Evolutionary conservation across 2,797 vertebrate genomes (phyloP).

Genomic region (Anableps anableps): DNA sequence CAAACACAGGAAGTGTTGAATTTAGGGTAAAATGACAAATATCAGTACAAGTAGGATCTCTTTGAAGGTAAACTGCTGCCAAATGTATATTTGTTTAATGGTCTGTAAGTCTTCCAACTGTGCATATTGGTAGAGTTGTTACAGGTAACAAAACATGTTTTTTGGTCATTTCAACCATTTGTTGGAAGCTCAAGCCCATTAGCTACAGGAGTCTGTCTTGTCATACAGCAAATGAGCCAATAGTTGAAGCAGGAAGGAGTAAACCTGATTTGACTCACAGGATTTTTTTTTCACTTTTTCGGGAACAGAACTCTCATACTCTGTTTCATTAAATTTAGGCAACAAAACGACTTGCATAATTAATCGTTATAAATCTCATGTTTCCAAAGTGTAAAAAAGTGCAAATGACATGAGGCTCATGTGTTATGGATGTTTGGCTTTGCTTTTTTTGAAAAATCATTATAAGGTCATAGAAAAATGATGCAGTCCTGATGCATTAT

Average conservation of each 20-base stretch:
- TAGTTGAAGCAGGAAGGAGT: neutral
- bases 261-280: neutral
- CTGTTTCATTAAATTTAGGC: neutral
- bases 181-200: neutral
- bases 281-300: neutral
- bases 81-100: neutral
- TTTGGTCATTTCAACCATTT: neutral
- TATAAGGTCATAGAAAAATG: neutral
- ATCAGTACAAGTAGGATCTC: neutral
- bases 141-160: neutral
- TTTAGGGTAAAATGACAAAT: neutral
- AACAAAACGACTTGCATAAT: neutral
- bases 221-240: neutral
- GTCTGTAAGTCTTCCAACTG: neutral
- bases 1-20: neutral
- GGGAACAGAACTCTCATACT: neutral
- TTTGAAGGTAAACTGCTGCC: neutral
- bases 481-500: neutral
- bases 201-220: neutral
- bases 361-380: neutral
- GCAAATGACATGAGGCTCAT: neutral
- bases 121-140: neutral
- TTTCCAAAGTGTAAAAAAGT: neutral
- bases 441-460: neutral
- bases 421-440: neutral